Evolutionary conservation across 2,888 invertebrate genomes (phyloP).

Genomic region (Ashinkailepas kermadecensis): DNA sequence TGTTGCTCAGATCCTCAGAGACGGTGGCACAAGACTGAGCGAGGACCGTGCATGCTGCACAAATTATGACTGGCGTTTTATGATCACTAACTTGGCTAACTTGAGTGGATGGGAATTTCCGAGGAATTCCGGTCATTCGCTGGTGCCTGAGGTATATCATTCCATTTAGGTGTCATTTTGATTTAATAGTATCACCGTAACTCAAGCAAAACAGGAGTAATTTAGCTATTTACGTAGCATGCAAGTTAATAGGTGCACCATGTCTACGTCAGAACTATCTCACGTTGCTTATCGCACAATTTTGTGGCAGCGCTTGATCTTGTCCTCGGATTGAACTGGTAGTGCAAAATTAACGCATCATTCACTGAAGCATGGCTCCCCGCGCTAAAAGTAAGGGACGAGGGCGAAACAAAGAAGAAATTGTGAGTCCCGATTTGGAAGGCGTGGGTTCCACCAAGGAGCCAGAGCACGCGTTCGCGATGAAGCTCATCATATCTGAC

Average conservation of each 20-base stretch:
- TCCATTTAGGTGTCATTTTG: constrained; percentile 16
- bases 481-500: neutral
- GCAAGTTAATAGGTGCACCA: neutral
- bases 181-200: constrained; percentile 1
- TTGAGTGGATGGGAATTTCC: constrained; percentile 16
- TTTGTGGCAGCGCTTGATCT: neutral
- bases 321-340: too few relatives aligned
- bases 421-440: neutral
- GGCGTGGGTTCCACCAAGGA: neutral
- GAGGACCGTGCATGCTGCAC: neutral
- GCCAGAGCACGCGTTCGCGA: neutral
- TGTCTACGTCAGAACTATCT: neutral
- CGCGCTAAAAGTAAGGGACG: neutral
- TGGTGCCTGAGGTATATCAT: neutral
- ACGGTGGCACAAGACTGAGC: neutral
- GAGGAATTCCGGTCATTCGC: neutral
- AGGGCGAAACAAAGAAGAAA: neutral
- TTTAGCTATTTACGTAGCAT: constrained; percentile 7
- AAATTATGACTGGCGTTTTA: constrained; percentile 15
- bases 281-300: neutral
- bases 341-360: neutral
- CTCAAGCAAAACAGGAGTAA: constrained; percentile 10
- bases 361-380: neutral
- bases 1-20: too few relatives aligned
- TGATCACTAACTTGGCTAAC: neutral